A percentile compares a stretch with the other conserved stretches of the same genome.
phyloP scores from a whole-genome alignment of 2,888 invertebrate species.

The Neuroscelio doddi region DNA sequence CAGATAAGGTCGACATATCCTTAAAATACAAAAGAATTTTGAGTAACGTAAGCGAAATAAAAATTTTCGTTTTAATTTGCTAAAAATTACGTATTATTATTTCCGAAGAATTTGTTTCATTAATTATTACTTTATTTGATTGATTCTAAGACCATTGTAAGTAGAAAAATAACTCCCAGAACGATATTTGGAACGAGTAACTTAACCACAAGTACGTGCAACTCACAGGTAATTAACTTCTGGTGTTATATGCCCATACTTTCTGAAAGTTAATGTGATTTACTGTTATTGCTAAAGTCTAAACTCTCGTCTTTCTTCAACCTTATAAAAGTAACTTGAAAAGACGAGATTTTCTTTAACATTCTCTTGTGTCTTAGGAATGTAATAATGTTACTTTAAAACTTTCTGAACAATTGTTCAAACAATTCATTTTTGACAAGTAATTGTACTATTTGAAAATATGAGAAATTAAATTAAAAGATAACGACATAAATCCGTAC shows the following conservation, averaged over 20 bases:
- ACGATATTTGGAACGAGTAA: slow-evolving; percentile 9
- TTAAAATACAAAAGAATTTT: no score
- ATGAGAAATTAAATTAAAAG: no score
- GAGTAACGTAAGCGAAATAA: no score
- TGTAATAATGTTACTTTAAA: slow-evolving; percentile 29
- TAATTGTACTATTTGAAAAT: no score
- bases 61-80: no score
- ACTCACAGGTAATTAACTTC: slow-evolving; percentile 48
- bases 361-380: slow-evolving; percentile 23
- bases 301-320: slow-evolving; percentile 25
- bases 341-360: slow-evolving; percentile 19
- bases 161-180: slow-evolving; percentile 18
- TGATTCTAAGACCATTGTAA: slow-evolving; percentile 28
- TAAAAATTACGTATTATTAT: no score
- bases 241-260: slow-evolving; percentile 42
- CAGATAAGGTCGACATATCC: no score
- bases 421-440: slow-evolving; percentile 22
- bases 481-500: no score
- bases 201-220: slow-evolving; percentile 42
- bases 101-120: no score
- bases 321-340: slow-evolving; percentile 36
- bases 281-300: slow-evolving; percentile 45
- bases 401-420: no score
- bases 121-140: no score
- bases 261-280: slow-evolving; percentile 45